Conservation (phyloP, 2,888 invertebrate genomes). For the Julus scanicus region DNA sequence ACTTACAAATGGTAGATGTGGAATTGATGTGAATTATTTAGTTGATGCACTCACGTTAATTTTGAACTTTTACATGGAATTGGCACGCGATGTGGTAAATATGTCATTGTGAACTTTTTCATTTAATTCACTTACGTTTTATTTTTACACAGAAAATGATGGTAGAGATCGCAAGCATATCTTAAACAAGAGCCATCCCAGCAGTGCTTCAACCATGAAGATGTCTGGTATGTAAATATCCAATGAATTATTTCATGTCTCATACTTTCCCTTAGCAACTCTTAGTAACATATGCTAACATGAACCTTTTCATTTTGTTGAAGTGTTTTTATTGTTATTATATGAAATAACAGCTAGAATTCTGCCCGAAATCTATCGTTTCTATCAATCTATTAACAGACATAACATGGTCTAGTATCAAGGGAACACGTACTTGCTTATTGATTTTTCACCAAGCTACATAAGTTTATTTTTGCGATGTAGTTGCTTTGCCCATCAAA, state of each 20-base stretch:
- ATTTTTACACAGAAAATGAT: constrained; percentile 13
- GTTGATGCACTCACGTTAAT: no score
- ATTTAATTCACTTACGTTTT: background rate
- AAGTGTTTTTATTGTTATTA: background rate
- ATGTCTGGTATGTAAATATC: constrained; percentile 20
- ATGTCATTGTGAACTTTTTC: no score
- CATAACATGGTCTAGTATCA: background rate
- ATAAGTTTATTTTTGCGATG: constrained; percentile 6
- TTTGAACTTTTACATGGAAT: no score
- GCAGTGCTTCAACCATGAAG: constrained; percentile 1
- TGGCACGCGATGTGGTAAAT: no score
- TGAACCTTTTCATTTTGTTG: background rate
- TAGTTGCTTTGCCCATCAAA: background rate
- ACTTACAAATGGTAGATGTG: no score
- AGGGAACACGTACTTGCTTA: constrained; percentile 34
- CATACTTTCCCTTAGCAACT: background rate
- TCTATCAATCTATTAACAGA: constrained; percentile 10
- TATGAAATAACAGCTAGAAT: background rate
- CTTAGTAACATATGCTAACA: background rate
- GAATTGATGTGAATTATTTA: no score
- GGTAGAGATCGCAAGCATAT: background rate
- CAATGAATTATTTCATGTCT: background rate
- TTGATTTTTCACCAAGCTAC: constrained; percentile 13
- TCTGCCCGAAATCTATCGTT: background rate
- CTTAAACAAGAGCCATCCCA: constrained; percentile 12